Conservation (phyloP, 37 sponge, comb jelly and placozoan species). For the Petrosia ficiformis region DNA sequence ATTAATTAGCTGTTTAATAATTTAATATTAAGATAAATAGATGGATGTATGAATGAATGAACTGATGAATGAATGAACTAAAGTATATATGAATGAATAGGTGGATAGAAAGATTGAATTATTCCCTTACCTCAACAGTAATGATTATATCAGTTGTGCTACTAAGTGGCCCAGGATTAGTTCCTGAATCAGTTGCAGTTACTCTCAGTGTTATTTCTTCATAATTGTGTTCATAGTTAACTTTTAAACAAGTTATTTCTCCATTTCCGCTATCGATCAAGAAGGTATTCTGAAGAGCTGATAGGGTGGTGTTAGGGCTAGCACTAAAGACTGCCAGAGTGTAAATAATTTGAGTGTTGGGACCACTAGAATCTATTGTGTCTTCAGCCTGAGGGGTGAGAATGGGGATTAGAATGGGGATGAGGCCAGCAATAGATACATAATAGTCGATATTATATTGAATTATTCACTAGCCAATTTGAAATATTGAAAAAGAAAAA, state of each 20-base stretch:
- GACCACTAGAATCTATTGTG: conserved; percentile 2
- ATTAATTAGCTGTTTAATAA: too few relatives aligned
- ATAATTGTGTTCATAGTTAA: conserved; percentile 4
- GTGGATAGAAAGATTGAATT: too few relatives aligned
- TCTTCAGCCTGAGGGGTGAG: conserved; percentile 42
- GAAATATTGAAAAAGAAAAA: not conserved
- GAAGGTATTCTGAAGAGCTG: conserved; percentile 1
- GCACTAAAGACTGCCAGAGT: conserved; percentile 1
- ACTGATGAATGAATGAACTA: too few relatives aligned
- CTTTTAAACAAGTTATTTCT: not conserved
- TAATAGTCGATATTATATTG: too few relatives aligned
- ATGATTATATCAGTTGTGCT: not conserved
- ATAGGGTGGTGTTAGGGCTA: conserved; percentile 3
- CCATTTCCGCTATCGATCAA: conserved; percentile 21
- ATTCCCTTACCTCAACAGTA: too few relatives aligned
- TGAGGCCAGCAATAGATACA: too few relatives aligned
- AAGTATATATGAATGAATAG: too few relatives aligned
- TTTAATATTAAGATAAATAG: too few relatives aligned
- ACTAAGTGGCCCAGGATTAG: conserved; percentile 1
- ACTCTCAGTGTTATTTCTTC: not conserved
- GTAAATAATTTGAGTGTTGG: conserved; percentile 17
- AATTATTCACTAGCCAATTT: too few relatives aligned
- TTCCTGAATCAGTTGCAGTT: conserved; percentile 19
- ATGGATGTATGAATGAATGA: too few relatives aligned
- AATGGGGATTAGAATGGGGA: too few relatives aligned